Evolutionary conservation across 2,888 invertebrate species (phyloP), one percentile per base, ranked within the genome.

Genomic region (Euspilapteryx auroguttella): DNA sequence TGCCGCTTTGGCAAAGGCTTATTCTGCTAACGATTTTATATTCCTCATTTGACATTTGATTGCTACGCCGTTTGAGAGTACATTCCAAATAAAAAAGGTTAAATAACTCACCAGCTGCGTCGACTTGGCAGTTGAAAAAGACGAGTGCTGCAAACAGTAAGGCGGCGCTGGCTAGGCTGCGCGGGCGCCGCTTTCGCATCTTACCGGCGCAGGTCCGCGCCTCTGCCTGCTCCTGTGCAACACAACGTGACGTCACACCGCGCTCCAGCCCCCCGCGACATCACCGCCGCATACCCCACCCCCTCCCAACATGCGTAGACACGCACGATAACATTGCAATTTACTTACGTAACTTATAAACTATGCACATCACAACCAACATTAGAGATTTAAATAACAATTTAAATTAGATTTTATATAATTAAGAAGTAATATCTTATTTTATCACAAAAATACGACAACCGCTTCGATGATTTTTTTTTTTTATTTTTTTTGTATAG

Each of bases 311-410:
- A 42, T 52, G 69, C 66, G 64, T 51, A 57, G 66, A 55, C 17
- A 8, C 5, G 17, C 17, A 8, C 17, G 17, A 8, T 17, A 17
- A 5, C 5, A 6, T 17, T 17, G 5, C 17, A 17, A 17, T 8
- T 48, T 65, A 69, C 68, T 64, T 69, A 68, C 64, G 51, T 26
- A 29, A 12, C 64, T 65, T 66, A 65, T 45, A 47, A 44, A 56
- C 54, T 68, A 68, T 54, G 69, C 73, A 75, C 75, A 75, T 75
- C 75, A 75, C 75, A 75, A 75, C 75, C 69, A 51, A 71, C 68
- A 71, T 73, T 69, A 66, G 63, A 66, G 69, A 71, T 68, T 65
- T 66, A 61, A 45, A 44, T 44, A 47, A 45, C 44, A 42, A 40
- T 14, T 14, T 29, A 14, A 28, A 14, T 40, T 38, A 39, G 37